Evolutionary conservation across 2,797 vertebrate genomes (phyloP).

Genomic region (Typhlichthys subterraneus): DNA sequence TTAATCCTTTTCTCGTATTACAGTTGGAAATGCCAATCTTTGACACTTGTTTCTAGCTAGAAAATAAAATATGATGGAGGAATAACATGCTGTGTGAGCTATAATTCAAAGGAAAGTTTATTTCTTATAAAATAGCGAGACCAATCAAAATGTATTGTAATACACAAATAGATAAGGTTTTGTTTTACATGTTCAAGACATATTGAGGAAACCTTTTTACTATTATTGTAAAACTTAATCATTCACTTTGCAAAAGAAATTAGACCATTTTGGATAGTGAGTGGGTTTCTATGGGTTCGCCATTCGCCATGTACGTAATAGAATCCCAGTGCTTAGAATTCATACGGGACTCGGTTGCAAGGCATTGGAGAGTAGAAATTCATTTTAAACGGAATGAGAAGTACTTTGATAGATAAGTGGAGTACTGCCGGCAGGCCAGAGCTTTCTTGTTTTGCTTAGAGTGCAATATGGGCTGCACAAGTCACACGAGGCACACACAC

Average conservation of each 20-base stretch:
- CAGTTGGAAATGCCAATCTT: no score
- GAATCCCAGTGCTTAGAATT: constrained; percentile 38
- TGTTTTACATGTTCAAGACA: constrained; percentile 7
- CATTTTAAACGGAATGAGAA: constrained; percentile 61
- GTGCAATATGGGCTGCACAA: constrained; percentile 46
- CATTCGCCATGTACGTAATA: no score
- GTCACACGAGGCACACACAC: constrained; percentile 27
- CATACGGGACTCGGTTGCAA: constrained; percentile 43
- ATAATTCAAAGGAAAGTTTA: constrained; percentile 32
- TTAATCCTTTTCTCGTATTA: no score
- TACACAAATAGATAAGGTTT: constrained; percentile 7
- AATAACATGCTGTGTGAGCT: constrained; percentile 15
- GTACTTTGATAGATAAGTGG: constrained; percentile 65
- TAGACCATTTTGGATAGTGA: constrained; percentile 1
- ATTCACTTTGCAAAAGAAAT: constrained; percentile 36
- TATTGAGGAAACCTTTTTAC: not conserved
- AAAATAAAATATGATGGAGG: no score
- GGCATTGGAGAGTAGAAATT: constrained; percentile 65
- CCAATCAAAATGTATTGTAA: not conserved
- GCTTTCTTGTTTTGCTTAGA: constrained; percentile 52
- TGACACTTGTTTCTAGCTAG: no score
- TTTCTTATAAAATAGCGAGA: constrained; percentile 9
- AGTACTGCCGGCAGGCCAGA: constrained; percentile 52
- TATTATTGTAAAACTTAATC: no score
- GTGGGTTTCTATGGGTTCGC: no score